These are phyloP conservation scores for Pardalotus punctatus DNA, from an alignment of 2,113 vertebrate genomes.

Conservation along the genomic window DNA sequence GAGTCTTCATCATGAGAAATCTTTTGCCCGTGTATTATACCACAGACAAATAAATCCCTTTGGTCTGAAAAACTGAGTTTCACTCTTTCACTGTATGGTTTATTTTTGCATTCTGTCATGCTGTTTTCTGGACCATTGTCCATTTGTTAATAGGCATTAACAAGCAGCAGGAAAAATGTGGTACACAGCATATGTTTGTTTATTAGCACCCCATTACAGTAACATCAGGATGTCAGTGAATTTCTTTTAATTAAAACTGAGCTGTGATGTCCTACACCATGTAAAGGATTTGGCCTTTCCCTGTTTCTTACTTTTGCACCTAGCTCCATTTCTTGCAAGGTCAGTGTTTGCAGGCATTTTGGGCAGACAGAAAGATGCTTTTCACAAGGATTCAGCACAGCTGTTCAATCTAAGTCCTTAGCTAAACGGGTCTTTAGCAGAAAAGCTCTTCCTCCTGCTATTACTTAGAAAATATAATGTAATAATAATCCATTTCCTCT, in stretches of 20 bases:
- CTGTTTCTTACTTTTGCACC: not conserved
- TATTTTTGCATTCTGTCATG: not conserved
- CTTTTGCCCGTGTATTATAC: not conserved
- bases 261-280: not conserved
- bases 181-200: not conserved
- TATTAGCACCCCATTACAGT: not conserved
- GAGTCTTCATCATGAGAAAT: not conserved
- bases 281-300: not conserved
- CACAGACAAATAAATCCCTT: not conserved
- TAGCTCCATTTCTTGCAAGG: not conserved
- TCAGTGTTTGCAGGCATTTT: not conserved
- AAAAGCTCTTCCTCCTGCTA: not conserved
- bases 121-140: not conserved
- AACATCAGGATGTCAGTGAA: not conserved
- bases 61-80: not conserved
- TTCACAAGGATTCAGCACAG: not conserved
- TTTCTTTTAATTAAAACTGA: not conserved
- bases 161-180: not conserved
- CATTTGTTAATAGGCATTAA: not conserved
- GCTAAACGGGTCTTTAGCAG: not conserved
- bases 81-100: not conserved
- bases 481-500: not conserved
- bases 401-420: not conserved
- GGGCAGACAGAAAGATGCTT: not conserved
- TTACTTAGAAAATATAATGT: not conserved